Conservation (phyloP, 2,888 invertebrate genomes). For the Polyploca ridens region DNA sequence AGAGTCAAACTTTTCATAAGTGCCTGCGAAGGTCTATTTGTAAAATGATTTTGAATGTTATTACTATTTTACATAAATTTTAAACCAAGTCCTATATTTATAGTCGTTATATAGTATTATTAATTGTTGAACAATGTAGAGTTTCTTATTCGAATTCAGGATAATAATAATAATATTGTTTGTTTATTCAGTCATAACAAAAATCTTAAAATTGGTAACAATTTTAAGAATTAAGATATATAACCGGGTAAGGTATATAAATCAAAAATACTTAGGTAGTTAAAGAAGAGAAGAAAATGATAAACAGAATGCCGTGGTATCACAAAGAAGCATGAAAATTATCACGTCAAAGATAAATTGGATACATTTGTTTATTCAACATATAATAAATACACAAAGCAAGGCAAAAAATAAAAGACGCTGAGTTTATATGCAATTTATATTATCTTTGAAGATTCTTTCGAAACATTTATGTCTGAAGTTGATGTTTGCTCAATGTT, state of each 20-base stretch:
- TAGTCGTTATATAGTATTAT: no score
- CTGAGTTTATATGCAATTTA: not conserved
- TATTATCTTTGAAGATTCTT: constrained; percentile 2
- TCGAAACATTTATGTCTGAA: not conserved
- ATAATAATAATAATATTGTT: no score
- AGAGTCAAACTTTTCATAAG: no score
- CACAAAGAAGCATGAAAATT: constrained; percentile 13
- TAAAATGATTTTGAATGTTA: no score
- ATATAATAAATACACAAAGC: not conserved
- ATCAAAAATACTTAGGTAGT: not conserved
- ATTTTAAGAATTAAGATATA: no score
- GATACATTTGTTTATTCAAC: not conserved
- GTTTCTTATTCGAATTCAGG: not conserved
- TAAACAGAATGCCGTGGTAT: not conserved
- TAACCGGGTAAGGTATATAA: no score
- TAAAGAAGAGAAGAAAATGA: not conserved
- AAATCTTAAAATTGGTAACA: no score
- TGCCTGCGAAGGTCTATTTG: no score
- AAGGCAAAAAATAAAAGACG: not conserved
- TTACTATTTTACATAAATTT: no score
- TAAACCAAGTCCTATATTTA: no score
- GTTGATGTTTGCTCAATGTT: constrained; percentile 2
- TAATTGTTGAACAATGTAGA: not conserved
- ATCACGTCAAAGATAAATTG: constrained; percentile 1
- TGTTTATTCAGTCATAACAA: no score